Base-by-base conservation (phyloP, 2,888 invertebrate species). In the Calephelis perditalis region DNA sequence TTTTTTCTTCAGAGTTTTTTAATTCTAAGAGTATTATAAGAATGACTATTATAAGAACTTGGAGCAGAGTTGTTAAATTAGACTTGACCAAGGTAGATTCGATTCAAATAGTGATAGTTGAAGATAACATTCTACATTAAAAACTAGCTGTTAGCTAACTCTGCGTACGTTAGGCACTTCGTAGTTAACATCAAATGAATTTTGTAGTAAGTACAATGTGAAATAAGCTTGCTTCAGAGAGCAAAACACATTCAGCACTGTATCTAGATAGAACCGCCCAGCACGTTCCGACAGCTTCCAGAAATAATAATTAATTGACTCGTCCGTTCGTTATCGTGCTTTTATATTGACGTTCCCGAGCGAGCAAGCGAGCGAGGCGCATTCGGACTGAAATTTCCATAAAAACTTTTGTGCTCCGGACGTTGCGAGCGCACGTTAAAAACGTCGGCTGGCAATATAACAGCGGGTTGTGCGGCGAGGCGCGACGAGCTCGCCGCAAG, bases 361-460 rank as follows among this genome's bases (percentile, higher is more conserved):
- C 83, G 84, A 83, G 85, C 84, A 77, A 82, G 84, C 84, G 84
- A 81, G 82, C 82, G 87, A 82, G 84, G 83, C 87, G 87, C 86
- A 87, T 86, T 90, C 80, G 88, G 83, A 90, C 89, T 88, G 89
- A 90, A 90, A 90, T 90, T 90, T 90, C 89, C 90, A 90, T 90
- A 90, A 90, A 90, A 90, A 90, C 89, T 89, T 89, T 90, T 90
- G 90, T 89, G 87, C 88, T 87, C 86, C 79, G 88, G 88, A 89
- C 90, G 89, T 90, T 87, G 90, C 84, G 89, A 89, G 89, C 88
- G 88, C 89, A 89, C 89, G 89, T 90, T 90, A 90, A 90, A 90
- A 90, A 87, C 87, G 88, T 89, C 88, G 88, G 87, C 87, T 81
- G 87, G 91, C 84, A 90, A 91, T 84, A 90, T 89, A 89, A 91